These are phyloP conservation scores for Chrysolina haemoptera DNA, from an alignment of 2,888 invertebrate genomes.

Conservation along the genomic window DNA sequence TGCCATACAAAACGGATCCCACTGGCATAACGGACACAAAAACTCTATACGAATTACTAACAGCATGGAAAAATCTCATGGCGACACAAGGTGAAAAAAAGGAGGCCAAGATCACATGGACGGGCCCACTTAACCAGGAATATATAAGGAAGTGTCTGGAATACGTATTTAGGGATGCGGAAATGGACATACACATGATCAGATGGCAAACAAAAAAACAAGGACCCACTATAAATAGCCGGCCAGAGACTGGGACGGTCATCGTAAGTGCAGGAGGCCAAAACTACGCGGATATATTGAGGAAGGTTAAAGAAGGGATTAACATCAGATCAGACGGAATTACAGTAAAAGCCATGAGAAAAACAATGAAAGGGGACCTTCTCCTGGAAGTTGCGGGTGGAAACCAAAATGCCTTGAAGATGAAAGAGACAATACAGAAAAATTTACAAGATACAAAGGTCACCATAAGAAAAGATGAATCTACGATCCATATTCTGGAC, in stretches of 20 bases:
- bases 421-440: constrained; percentile 10
- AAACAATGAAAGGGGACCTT: constrained; percentile 20
- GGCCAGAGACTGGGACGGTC: not conserved
- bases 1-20: constrained; percentile 18
- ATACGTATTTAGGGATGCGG: constrained; percentile 6
- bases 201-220: constrained; percentile 1
- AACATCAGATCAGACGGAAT: constrained; percentile 6
- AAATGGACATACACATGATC: constrained; percentile 1
- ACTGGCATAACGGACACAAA: constrained; percentile 23
- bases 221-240: not conserved
- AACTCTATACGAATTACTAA: constrained; percentile 6
- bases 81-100: constrained; percentile 6
- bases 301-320: constrained; percentile 25
- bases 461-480: constrained; percentile 19
- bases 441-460: constrained; percentile 6
- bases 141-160: constrained; percentile 18
- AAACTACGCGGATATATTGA: constrained; percentile 24
- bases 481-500: constrained; percentile 22
- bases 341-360: not conserved
- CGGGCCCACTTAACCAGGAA: constrained; percentile 19
- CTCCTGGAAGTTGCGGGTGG: constrained; percentile 22
- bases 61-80: constrained; percentile 18
- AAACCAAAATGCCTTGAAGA: not conserved
- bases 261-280: constrained; percentile 16
- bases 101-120: constrained; percentile 25